phyloP scores from a whole-genome alignment of 92 coral and sea anemone species.

The Phenganax marumi region DNA sequence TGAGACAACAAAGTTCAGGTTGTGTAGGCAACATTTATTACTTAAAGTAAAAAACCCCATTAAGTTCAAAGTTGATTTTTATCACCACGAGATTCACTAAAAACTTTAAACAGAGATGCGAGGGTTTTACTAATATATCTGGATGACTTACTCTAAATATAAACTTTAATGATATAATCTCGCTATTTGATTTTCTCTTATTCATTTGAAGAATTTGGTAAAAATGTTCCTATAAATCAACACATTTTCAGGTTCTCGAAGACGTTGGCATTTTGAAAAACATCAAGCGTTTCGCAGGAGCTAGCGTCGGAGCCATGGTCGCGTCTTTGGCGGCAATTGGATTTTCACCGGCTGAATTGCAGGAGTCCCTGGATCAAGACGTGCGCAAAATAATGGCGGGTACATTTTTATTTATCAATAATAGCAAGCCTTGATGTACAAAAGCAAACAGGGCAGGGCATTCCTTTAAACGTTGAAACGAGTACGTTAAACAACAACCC shows the following conservation, averaged over 20 bases:
- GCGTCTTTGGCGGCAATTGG: constrained; percentile 90
- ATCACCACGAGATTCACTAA: background rate
- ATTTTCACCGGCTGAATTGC: constrained; percentile 72
- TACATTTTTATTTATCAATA: constrained; percentile 41
- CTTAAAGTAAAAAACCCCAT: too few species aligned
- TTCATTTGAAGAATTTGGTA: background rate
- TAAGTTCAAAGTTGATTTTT: background rate
- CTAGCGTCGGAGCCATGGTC: constrained; percentile 96
- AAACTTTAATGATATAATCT: too few species aligned
- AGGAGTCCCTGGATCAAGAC: constrained; percentile 93
- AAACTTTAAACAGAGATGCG: too few species aligned
- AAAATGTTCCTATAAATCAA: background rate
- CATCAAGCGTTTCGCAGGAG: constrained; percentile 93
- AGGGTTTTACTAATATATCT: too few species aligned
- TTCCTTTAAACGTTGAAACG: too few species aligned
- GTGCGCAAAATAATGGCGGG: constrained; percentile 83
- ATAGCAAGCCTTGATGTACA: too few species aligned
- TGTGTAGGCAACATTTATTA: background rate
- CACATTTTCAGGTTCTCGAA: constrained; percentile 67
- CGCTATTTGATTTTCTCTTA: too few species aligned
- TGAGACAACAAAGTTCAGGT: background rate
- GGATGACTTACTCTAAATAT: too few species aligned
- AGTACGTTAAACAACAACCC: too few species aligned
- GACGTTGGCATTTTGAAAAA: constrained; percentile 76
- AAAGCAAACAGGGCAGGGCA: too few species aligned